phyloP scores from a whole-genome alignment of 1,140 invertebrate genomes.

The Cataglyphis hispanica region DNA sequence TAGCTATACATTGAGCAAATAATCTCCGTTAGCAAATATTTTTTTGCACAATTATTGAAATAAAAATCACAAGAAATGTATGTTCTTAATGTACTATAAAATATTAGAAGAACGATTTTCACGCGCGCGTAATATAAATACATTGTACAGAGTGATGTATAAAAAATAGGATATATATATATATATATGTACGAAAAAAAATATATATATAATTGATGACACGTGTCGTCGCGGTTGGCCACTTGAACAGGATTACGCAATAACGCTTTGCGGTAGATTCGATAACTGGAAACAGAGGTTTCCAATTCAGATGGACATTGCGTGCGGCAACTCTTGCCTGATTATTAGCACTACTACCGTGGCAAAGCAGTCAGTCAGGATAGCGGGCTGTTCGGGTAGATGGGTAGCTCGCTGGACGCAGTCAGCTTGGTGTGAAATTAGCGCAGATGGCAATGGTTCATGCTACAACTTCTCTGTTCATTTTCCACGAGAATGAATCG shows the following conservation, averaged over 20 bases:
- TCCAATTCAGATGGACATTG: slow-evolving; percentile 54
- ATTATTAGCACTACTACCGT: slow-evolving; percentile 64
- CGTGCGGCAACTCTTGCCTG: slow-evolving; percentile 54
- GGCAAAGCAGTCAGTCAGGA: slow-evolving; percentile 70
- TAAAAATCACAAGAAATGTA: neutral
- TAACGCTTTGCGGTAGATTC: slow-evolving; percentile 39
- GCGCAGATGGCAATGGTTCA: slow-evolving; percentile 85
- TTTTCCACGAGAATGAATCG: slow-evolving; percentile 86
- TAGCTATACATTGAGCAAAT: neutral
- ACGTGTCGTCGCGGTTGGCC: neutral
- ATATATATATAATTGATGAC: neutral
- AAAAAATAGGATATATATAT: neutral
- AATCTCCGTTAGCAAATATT: neutral
- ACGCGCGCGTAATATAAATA: neutral
- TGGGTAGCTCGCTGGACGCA: slow-evolving; percentile 77
- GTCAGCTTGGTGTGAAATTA: slow-evolving; percentile 87
- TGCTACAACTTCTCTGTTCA: slow-evolving; percentile 84
- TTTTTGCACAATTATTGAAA: neutral
- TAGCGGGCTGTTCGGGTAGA: slow-evolving; percentile 65
- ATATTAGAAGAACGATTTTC: neutral
- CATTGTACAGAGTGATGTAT: neutral
- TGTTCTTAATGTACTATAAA: neutral
- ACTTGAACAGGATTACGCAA: slow-evolving; percentile 22
- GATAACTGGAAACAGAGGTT: slow-evolving; percentile 34
- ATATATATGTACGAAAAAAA: neutral